Base-by-base conservation (phyloP, 1,140 invertebrate species). In the Argopecten irradians region DNA sequence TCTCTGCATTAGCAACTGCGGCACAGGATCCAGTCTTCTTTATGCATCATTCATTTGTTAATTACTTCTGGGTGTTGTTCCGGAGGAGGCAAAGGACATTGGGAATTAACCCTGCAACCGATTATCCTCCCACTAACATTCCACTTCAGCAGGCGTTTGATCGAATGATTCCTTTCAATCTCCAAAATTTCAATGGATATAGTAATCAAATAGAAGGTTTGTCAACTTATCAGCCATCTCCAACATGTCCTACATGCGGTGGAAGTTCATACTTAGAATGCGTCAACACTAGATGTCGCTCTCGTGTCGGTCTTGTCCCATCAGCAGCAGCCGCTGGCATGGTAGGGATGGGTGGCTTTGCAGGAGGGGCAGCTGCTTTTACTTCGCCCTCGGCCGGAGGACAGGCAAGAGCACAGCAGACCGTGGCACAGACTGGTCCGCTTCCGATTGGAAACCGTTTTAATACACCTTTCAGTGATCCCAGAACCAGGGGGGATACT, bases 191-290 rank as follows among this genome's bases (percentile, higher is more conserved):
- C 16, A 84, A 90, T 41, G 87, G 89, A 33, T 90, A 87, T 33
- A 86, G 87, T 14, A 82, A 43, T 13, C 39, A 85, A 22, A 82
- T 86, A 33, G 89, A 84, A 22, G 85, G 41, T 36, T 55, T 90
- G 71, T 87, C 88, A 0, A 86, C 32, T 22, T 90, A 90, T 35
- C 87, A 84, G 16, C 89, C 87, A n/a, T 39, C 71, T 34, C 89
- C 89, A n/a, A 35, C 82, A 83, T 90, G 89, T 83, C 87, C 89
- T 55, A 71, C 19, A 7, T 90, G 89, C 32, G 84, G 87, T 9
- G 85, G 43, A n/a, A 82, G 85, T 34, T 71, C 19, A 11, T 85
- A 88, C 32, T 39, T 88, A 19, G 22, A n/a, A 33, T 88, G 87
- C 36, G 16, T 82, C 33, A 13, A 71, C 16, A 28, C 5, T 11